Evolutionary conservation across 2,113 vertebrate genomes (phyloP).

Genomic region (Pygathrix nemaeus): DNA sequence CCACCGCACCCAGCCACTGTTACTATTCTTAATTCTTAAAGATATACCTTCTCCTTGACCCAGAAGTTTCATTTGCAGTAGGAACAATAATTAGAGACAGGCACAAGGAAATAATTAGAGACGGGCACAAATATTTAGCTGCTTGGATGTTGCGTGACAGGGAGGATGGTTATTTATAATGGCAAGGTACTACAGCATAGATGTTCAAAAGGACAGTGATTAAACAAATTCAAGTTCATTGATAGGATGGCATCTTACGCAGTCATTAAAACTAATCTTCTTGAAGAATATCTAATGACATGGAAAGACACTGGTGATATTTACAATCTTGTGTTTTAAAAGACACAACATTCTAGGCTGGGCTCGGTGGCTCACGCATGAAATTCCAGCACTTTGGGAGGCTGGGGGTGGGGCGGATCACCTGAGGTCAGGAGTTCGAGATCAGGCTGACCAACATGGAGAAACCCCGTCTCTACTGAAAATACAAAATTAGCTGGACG

Average conservation of each 20-base stretch:
- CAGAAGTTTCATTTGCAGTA: background rate
- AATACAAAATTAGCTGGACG: too few relatives aligned
- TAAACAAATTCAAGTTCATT: slow-evolving; percentile 24
- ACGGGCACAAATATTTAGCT: slow-evolving; percentile 30
- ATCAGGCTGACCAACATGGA: too few relatives aligned
- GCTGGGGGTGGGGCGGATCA: too few relatives aligned
- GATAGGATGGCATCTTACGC: background rate
- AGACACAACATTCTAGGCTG: background rate
- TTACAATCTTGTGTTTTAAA: background rate
- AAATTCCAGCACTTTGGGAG: too few relatives aligned
- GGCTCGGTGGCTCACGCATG: too few relatives aligned
- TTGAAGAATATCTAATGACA: slow-evolving; percentile 9
- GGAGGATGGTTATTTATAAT: background rate
- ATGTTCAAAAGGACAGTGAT: background rate
- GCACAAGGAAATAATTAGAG: slow-evolving; percentile 42
- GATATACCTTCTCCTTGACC: slow-evolving; percentile 14
- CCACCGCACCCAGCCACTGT: too few relatives aligned
- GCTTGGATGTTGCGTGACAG: background rate
- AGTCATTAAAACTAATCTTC: slow-evolving; percentile 25
- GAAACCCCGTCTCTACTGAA: too few relatives aligned
- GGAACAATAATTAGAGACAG: slow-evolving; percentile 19
- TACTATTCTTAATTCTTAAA: slow-evolving; percentile 8
- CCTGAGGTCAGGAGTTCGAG: too few relatives aligned
- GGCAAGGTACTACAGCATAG: slow-evolving; percentile 29
- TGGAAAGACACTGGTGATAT: background rate